These are phyloP conservation scores for Polyergus mexicanus DNA, from an alignment of 1,140 invertebrate species.

Conservation along the genomic window DNA sequence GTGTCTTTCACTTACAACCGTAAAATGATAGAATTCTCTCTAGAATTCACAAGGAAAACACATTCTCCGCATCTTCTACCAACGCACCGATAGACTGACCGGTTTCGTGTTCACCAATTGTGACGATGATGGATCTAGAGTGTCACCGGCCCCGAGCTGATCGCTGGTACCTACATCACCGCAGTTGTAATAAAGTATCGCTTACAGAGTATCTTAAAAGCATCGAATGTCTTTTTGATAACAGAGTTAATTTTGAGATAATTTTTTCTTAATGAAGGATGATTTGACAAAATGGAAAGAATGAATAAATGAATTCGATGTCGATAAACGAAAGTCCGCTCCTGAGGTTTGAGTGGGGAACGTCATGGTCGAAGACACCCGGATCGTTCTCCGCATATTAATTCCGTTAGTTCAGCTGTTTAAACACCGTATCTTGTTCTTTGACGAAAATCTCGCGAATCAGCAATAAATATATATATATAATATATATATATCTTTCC, in stretches of 20 bases:
- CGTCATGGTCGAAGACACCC: conserved; percentile 7
- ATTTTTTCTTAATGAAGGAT: too few relatives aligned
- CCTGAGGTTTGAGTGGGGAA: conserved; percentile 40
- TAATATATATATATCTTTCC: too few relatives aligned
- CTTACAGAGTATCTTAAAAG: neutral
- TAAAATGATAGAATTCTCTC: neutral
- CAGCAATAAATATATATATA: neutral
- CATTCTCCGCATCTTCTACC: conserved; percentile 50
- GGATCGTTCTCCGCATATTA: conserved; percentile 56
- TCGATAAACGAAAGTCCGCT: conserved; percentile 28
- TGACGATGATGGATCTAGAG: conserved; percentile 64
- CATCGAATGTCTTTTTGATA: too few relatives aligned
- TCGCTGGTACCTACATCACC: neutral
- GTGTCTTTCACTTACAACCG: neutral
- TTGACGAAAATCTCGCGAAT: neutral
- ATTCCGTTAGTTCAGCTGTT: conserved; percentile 58
- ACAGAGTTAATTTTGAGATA: too few relatives aligned
- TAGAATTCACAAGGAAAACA: conserved; percentile 22
- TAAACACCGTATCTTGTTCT: neutral
- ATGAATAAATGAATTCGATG: neutral
- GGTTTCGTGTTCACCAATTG: conserved; percentile 54
- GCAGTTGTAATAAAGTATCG: neutral
- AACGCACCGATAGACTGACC: conserved; percentile 68
- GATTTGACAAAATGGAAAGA: neutral
- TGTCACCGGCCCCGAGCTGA: conserved; percentile 36